Base-by-base conservation (phyloP, 2,797 vertebrate species). In the Rhynchonycteris naso region DNA sequence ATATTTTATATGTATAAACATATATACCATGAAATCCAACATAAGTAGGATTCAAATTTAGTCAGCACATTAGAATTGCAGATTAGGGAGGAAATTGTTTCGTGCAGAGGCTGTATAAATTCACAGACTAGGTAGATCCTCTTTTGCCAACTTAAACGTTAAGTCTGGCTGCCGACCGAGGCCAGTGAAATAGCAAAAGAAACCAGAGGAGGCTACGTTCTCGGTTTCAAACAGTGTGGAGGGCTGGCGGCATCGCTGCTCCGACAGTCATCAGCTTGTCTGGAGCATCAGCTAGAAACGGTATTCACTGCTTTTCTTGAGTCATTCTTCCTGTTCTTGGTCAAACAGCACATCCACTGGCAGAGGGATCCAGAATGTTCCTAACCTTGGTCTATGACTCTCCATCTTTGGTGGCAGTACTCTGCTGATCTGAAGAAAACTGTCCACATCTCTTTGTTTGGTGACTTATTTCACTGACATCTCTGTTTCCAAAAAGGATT, bases 221-320 rank as follows among this genome's bases (percentile, higher is more conserved):
- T 6, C 56, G 47, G 38, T 13, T 43, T 71, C 1, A 1, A 16
- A 2, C 7, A 52, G 4, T 10, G 13, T 4, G 22, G 86, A 61
- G 56, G 21, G 24, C 2, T 12, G 4, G 19, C 1, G 1, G 1
- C 9, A n/a, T 1, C 0, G 1, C 30, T 2, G 9, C 69, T 58
- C 38, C 3, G 2, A 6, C 4, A 4, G 47, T 21, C 79, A 69
- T 3, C 26, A 3, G 3, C 43, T 35, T 13, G 3, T 1, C 18
- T 13, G 35, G 10, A 12, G 21, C 54, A 58, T 28, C 9, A 1
- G 26, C 30, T 54, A 0, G 0, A 28, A 24, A 9, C 21, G 26
- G 30, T 19, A 59, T 14, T 43, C 38, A 21, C 3, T 21, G 2
- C 13, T 66, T n/a, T 50, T 61, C 69, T 33, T 18, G 2, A 75